Base-by-base conservation (phyloP, 2,888 invertebrate genomes). In the Limnephilus marmoratus region DNA sequence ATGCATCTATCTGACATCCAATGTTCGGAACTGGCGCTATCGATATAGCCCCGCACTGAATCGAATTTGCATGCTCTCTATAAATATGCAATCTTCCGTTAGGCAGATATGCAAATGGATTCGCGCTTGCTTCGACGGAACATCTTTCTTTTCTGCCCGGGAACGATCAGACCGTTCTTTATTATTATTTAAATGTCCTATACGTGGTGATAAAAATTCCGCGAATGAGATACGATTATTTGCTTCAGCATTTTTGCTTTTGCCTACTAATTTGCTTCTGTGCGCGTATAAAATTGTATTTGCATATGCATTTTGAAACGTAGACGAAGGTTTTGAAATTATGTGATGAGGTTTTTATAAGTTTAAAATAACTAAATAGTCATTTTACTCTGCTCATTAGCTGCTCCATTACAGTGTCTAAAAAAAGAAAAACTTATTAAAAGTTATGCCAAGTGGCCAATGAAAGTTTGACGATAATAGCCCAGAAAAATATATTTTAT, bases 1-100 rank as follows among this genome's bases (percentile, higher is more conserved):
- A 90, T 83, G 90, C 82, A 82, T 90, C 80, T 89, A 15, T 81
- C 88, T 89, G 88, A 89, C 88, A 81, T 37, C 81, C 37, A 89
- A 89, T 89, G 68, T 37, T 85, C 37, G 37, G 68, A 90, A 90
- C 82, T 85, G 41, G 68, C 81, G 85, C 80, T 91, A 90, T 91
- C 89, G 90, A 92, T 91, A 45, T 81, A 81, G 18, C 41, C 83
- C 81, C 86, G 87, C 37, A 92, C 37, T 49, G 89, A 91, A 53
- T 89, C 68, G 37, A 89, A 91, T 91, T 92, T 92, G 88, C 88
- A 92, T 88, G 90, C 87, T 45, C 91, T 90, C 90, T 85, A 90
- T 90, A 90, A 90, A 90, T 90, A 90, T 90, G 90, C 90, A 90
- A 41, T 83, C 90, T 31, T 85, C 90, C 34, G 83, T 90, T 37